phyloP scores from a whole-genome alignment of 30 jellyfish, hydroid and myxozoan genomes.

The Hydra vulgaris region DNA sequence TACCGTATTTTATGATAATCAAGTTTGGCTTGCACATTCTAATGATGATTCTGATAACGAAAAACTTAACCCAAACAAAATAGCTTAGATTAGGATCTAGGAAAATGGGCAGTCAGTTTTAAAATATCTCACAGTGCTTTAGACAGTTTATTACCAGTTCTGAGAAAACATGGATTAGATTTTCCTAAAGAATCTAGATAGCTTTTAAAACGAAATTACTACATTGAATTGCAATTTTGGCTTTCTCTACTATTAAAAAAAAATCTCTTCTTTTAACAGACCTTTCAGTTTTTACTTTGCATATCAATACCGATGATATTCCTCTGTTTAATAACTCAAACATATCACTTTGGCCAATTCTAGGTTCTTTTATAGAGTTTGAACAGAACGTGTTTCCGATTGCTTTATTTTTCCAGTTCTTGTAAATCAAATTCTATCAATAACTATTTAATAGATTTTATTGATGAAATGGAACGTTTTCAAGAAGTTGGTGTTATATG shows the following conservation, averaged over 20 bases:
- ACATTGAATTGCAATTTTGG: background rate
- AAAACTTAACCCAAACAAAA: background rate
- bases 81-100: background rate
- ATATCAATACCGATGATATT: constrained; percentile 6
- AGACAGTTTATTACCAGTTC: background rate
- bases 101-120: background rate
- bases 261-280: constrained; percentile 7
- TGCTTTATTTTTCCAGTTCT: constrained; percentile 27
- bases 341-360: constrained; percentile 21
- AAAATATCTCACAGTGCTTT: background rate
- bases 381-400: constrained; percentile 12
- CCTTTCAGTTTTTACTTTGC: background rate
- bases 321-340: constrained; percentile 16
- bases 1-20: background rate
- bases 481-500: background rate
- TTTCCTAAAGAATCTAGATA: constrained; percentile 20
- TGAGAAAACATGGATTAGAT: background rate
- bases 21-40: background rate
- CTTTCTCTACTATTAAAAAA: background rate
- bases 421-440: constrained; percentile 19
- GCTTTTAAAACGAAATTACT: constrained; percentile 9
- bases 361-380: background rate
- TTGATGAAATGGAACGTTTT: background rate
- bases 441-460: no score
- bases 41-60: background rate